Percentiles rank a stretch among this genome's conserved stretches.
phyloP scores from a whole-genome alignment of 2,113 vertebrate genomes.

The Tupaia tana region DNA sequence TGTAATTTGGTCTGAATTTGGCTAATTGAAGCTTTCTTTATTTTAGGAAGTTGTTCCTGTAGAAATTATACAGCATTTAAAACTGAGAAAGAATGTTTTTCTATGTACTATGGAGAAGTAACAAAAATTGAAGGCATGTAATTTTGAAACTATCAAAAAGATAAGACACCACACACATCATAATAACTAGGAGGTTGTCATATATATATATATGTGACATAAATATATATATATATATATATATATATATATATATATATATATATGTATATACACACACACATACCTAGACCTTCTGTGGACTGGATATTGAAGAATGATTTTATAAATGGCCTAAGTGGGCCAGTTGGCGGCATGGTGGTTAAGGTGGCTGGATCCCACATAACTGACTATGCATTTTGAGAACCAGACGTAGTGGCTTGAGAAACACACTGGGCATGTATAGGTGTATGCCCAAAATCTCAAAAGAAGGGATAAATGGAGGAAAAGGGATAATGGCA shows the following conservation, averaged over 20 bases:
- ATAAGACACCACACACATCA: not conserved
- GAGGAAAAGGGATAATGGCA: no score
- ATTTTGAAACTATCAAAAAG: not conserved
- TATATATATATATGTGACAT: not conserved
- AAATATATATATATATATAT: not conserved
- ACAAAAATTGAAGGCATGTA: not conserved
- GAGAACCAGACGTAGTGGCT: no score
- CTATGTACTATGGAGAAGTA: not conserved
- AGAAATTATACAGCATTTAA: slow-evolving; percentile 4
- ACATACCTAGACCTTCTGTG: not conserved
- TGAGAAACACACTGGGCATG: no score
- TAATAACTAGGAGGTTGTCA: not conserved
- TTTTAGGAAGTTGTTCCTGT: slow-evolving; percentile 8
- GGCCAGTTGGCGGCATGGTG: no score
- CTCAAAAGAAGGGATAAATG: no score
- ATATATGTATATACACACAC: no score
- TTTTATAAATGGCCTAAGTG: not conserved
- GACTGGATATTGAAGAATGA: not conserved
- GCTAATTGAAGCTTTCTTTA: not conserved
- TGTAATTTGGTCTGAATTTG: not conserved
- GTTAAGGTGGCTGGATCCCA: no score
- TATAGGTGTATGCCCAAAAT: no score
- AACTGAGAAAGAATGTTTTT: slow-evolving; percentile 18
- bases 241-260: not conserved
- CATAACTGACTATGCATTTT: no score